Base-by-base conservation (phyloP, 2,113 vertebrate species). In the Pseudolaguvia tuberculata region DNA sequence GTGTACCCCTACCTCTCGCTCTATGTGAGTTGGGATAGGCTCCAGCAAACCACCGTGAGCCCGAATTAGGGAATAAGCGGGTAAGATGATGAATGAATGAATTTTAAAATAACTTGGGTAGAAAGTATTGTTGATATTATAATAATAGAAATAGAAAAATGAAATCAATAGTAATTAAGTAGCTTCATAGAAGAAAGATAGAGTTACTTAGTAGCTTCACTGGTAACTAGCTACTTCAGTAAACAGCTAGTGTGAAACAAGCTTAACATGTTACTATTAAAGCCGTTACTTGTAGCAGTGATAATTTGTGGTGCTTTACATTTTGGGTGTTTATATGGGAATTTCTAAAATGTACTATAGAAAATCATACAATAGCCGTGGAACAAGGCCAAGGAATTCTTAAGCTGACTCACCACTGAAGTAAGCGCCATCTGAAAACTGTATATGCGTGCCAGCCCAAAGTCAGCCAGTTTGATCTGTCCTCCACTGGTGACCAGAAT, bases 381-480 rank as follows among this genome's bases (percentile, higher is more conserved):
- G 20, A 29, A 62, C 18, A 10, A 68, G 5, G 39, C 50, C 58
- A 70, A 52, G 58, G 23, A 21, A 18, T 58, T 70, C 39, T 39
- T 71, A 74, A 62, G 31, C 3, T 79, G 79, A 94, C 95, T 94
- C 82, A 99, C 95, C 94, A 99, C 96, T 67, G 96, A 99, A 75
- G 96, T 99, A 76, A 99, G 95, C 61, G 96, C 96, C 96, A 99
- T 99, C 87, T 99, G 96, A 88, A 99, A 99, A 87, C 96, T 99
- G 91, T 99, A 99, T 91, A 99, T 98, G 73, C 96, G 91, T 31
- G 96, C 96, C 52, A 99, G 92, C 73, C 96, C 96, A 12, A 98
- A 99, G 86, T 98, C 96, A 15, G 96, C 96, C 82, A 99, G 86
- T 79, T 99, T 99, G 86, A 98, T 98, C 87, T 98, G 96, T 79